These are phyloP conservation scores for Bombus superbus DNA, from an alignment of 1,140 invertebrate species.

Conservation along the genomic window DNA sequence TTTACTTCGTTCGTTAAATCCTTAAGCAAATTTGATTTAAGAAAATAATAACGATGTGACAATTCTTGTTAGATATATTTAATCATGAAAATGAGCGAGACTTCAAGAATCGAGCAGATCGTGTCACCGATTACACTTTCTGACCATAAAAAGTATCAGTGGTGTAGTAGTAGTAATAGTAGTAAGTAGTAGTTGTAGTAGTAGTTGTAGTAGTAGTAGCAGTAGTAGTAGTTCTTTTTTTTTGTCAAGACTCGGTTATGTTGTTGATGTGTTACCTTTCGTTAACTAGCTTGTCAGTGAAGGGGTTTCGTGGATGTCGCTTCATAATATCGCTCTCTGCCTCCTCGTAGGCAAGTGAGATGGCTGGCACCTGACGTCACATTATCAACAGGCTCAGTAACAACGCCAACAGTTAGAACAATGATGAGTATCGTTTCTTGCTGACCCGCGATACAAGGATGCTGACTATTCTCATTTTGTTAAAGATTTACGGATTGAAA, in stretches of 20 bases:
- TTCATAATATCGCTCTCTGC: slow-evolving; percentile 99
- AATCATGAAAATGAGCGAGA: not conserved
- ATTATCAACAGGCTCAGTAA: slow-evolving; percentile 82
- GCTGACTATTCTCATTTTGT: not conserved
- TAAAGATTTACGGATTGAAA: accelerated
- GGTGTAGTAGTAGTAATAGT: slow-evolving; percentile 30
- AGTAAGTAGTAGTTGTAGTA: slow-evolving; percentile 20
- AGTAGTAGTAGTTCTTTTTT: slow-evolving; percentile 5
- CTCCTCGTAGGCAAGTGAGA: slow-evolving; percentile 99
- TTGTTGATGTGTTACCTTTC: slow-evolving; percentile 86
- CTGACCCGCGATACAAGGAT: slow-evolving; percentile 56
- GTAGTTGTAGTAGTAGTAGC: slow-evolving; percentile 20
- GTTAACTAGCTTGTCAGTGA: slow-evolving; percentile 93
- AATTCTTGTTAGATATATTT: not conserved
- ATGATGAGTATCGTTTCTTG: slow-evolving; percentile 63
- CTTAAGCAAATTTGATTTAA: not conserved
- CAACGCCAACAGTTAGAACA: slow-evolving; percentile 65
- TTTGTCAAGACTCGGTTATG: slow-evolving; percentile 71
- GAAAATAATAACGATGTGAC: not conserved
- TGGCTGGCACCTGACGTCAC: slow-evolving; percentile 95
- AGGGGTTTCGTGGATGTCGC: slow-evolving; percentile 97
- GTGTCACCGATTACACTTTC: slow-evolving; percentile 61
- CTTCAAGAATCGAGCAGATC: slow-evolving; percentile 44
- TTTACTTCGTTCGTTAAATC: not conserved
- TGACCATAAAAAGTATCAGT: slow-evolving; percentile 55